Evolutionary conservation across 2,797 vertebrate species (phyloP).

Genomic region (Schizopygopsis pylzovi): DNA sequence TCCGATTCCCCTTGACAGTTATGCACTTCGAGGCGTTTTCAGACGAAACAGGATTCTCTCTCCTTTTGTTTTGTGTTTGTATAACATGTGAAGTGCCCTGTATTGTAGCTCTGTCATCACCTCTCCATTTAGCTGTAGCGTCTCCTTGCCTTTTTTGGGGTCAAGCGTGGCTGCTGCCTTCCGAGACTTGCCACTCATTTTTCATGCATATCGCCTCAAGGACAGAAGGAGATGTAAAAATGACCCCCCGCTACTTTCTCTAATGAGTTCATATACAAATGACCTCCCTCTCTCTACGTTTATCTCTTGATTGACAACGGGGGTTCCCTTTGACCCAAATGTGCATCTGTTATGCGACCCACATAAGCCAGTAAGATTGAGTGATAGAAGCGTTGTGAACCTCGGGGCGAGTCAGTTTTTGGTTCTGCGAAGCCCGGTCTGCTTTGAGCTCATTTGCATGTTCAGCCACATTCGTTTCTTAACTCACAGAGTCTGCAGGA

Average conservation of each 20-base stretch:
- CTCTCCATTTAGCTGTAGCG: constrained; percentile 19
- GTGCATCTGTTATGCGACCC: constrained; percentile 77
- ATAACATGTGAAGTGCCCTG: constrained; percentile 22
- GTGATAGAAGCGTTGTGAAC: constrained; percentile 66
- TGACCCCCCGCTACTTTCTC: constrained; percentile 58
- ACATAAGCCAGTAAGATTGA: constrained; percentile 77
- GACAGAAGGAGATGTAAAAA: constrained; percentile 47
- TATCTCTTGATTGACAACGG: constrained; percentile 79
- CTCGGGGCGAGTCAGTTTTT: constrained; percentile 40
- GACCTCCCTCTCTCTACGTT: constrained; percentile 58
- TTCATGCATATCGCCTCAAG: constrained; percentile 54
- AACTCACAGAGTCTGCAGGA: constrained; percentile 38
- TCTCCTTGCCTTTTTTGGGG: constrained; percentile 22
- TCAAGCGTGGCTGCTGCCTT: constrained; percentile 35
- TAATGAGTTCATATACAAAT: constrained; percentile 63
- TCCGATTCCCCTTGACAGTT: constrained; percentile 45
- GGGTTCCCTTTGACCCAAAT: constrained; percentile 81
- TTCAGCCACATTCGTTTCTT: constrained; percentile 34
- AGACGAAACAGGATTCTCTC: constrained; percentile 40
- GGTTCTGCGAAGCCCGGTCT: constrained; percentile 1
- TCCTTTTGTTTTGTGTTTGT: constrained; percentile 37
- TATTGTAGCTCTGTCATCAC: constrained; percentile 40
- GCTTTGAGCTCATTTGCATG: constrained; percentile 40
- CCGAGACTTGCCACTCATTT: constrained; percentile 38
- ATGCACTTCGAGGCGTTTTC: constrained; percentile 35